Conservation (phyloP, 53 echinoderm and acorn worm species). For the Luidia sarsii region DNA sequence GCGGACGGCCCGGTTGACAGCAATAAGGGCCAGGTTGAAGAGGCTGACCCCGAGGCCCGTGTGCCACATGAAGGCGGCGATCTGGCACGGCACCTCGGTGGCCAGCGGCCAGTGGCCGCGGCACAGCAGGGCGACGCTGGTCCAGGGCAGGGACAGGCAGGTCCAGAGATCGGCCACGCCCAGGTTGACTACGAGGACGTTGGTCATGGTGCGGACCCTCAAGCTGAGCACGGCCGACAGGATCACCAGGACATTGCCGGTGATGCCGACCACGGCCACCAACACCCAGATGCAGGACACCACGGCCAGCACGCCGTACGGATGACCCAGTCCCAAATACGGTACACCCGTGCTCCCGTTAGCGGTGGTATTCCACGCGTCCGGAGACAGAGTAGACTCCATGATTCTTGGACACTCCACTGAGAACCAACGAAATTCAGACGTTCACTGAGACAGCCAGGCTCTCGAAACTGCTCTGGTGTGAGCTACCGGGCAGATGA, state of each 20-base stretch:
- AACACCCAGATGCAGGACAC: constrained; percentile 10
- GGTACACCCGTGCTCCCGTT: too few relatives aligned
- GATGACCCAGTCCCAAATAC: too few relatives aligned
- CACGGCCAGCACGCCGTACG: constrained; percentile 1
- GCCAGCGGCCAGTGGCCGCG: constrained; percentile 23
- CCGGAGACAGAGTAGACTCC: too few relatives aligned
- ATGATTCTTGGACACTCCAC: too few relatives aligned
- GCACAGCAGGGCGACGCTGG: constrained; percentile 13
- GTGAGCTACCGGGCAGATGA: too few relatives aligned
- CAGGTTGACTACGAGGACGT: constrained; percentile 52
- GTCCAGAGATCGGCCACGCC: constrained; percentile 54
- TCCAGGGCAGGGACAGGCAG: constrained; percentile 28
- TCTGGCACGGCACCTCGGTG: constrained; percentile 24
- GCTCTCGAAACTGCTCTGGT: too few relatives aligned
- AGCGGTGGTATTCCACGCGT: too few relatives aligned
- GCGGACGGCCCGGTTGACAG: constrained; percentile 45
- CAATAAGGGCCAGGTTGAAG: constrained; percentile 47
- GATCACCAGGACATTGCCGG: constrained; percentile 54
- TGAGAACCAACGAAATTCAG: too few relatives aligned
- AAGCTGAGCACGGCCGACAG: constrained; percentile 34
- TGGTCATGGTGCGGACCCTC: constrained; percentile 49
- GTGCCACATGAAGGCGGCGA: constrained; percentile 36
- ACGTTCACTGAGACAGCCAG: too few relatives aligned
- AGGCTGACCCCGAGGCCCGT: constrained; percentile 41
- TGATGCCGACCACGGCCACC: constrained; percentile 31